Evolutionary conservation across 1,140 invertebrate genomes (phyloP).

Genomic region (Maconellicoccus hirsutus): DNA sequence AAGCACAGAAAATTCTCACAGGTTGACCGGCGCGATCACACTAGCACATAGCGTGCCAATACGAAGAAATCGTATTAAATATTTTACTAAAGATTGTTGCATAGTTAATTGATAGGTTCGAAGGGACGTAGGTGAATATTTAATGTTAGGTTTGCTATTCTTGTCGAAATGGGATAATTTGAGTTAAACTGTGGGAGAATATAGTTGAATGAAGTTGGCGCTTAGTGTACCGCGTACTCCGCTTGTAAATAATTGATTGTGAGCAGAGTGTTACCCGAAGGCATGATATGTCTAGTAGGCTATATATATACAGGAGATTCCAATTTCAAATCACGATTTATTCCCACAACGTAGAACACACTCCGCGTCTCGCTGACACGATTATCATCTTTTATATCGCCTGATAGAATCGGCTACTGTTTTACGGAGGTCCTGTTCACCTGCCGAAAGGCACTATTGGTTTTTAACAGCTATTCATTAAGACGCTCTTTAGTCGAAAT

Average conservation of each 20-base stretch:
- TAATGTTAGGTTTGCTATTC: slow-evolving; percentile 21
- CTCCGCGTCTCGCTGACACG: slow-evolving; percentile 15
- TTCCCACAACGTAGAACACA: slow-evolving; percentile 2
- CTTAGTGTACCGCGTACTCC: background rate
- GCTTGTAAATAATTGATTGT: slow-evolving; percentile 21
- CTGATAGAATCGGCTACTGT: slow-evolving; percentile 21
- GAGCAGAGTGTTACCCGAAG: slow-evolving; percentile 17
- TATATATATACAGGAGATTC: slow-evolving; percentile 6
- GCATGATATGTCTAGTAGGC: slow-evolving; percentile 22
- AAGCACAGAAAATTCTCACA: too few species aligned
- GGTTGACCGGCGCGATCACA: too few species aligned
- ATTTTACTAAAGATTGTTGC: slow-evolving; percentile 18
- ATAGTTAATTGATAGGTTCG: slow-evolving; percentile 20
- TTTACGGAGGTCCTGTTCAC: slow-evolving; percentile 21
- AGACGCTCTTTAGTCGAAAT: background rate
- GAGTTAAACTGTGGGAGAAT: slow-evolving; percentile 19
- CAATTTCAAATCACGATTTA: slow-evolving; percentile 16
- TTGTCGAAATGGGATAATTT: slow-evolving; percentile 19
- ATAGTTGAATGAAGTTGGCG: slow-evolving; percentile 18
- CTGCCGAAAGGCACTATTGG: slow-evolving; percentile 21
- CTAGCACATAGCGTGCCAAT: slow-evolving; percentile 18
- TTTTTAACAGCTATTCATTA: slow-evolving; percentile 21
- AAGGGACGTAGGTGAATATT: slow-evolving; percentile 21
- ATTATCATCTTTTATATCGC: slow-evolving; percentile 22
- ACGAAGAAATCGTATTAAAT: slow-evolving; percentile 19